Evolutionary conservation across 2,888 invertebrate genomes (phyloP).

Genomic region (Cryptocheilus praepositus): DNA sequence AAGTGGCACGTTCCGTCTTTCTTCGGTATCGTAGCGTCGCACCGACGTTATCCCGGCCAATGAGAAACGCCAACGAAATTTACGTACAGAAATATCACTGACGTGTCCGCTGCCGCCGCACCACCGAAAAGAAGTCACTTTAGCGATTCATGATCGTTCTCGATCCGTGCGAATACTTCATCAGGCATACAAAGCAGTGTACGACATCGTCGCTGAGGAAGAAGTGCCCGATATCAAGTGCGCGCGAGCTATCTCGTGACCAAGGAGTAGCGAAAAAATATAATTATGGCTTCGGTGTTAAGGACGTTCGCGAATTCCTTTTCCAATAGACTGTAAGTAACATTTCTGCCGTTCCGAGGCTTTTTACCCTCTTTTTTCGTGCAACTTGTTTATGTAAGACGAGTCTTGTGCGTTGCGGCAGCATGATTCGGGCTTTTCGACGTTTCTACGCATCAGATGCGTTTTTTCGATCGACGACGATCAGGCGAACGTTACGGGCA

Average conservation of each 20-base stretch:
- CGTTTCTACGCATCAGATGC: too few relatives aligned
- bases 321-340: constrained; percentile 83
- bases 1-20: constrained; percentile 27
- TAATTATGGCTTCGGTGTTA: constrained; percentile 79
- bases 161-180: constrained; percentile 50
- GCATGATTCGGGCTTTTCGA: too few relatives aligned
- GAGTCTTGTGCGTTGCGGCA: too few relatives aligned
- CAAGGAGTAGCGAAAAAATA: constrained; percentile 19
- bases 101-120: constrained; percentile 64
- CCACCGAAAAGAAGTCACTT: constrained; percentile 52
- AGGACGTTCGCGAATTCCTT: constrained; percentile 82
- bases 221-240: constrained; percentile 39
- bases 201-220: constrained; percentile 7
- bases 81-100: constrained; percentile 69
- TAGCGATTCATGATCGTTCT: constrained; percentile 66
- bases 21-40: constrained; percentile 55
- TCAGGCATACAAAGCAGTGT: constrained; percentile 39
- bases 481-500: too few relatives aligned
- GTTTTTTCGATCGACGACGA: too few relatives aligned
- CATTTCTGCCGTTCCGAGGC: constrained; percentile 1
- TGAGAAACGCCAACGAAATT: constrained; percentile 53
- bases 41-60: constrained; percentile 55
- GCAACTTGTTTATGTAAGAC: too few relatives aligned
- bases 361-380: too few relatives aligned
- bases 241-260: constrained; percentile 12